A percentile compares a stretch with the other conserved stretches of the same genome.
phyloP scores from a whole-genome alignment of 2,797 vertebrate species.

The Sternarchorhynchus goeldii region DNA sequence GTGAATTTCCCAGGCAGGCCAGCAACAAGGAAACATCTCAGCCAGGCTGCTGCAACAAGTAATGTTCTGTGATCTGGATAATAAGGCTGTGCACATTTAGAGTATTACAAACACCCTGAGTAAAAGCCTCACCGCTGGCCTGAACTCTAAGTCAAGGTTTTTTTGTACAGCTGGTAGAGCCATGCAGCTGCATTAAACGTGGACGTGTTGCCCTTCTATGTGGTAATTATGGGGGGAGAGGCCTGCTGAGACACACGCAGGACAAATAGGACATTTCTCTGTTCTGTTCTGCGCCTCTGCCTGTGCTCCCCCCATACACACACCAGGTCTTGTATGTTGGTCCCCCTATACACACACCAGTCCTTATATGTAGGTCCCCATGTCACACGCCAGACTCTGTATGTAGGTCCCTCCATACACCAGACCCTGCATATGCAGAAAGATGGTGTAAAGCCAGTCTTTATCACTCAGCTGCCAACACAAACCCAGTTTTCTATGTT shows the following conservation, averaged over 20 bases:
- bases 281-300: slow-evolving; percentile 57
- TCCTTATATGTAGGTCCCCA: too few relatives aligned
- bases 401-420: too few relatives aligned
- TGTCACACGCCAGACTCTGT: too few relatives aligned
- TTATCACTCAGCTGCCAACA: slow-evolving; percentile 78
- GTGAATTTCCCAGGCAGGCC: neutral
- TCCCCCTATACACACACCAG: neutral
- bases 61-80: neutral
- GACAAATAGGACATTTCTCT: slow-evolving; percentile 77
- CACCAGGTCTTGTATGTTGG: neutral
- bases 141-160: slow-evolving; percentile 20
- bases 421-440: slow-evolving; percentile 71
- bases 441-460: slow-evolving; percentile 77
- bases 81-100: neutral
- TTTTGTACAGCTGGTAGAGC: neutral
- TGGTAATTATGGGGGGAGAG: slow-evolving; percentile 39
- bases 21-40: neutral
- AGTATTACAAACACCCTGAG: neutral
- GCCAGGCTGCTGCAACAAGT: neutral
- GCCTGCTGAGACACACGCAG: slow-evolving; percentile 63
- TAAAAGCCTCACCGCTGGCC: slow-evolving; percentile 20
- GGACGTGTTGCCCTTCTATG: slow-evolving; percentile 11
- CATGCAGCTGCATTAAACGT: slow-evolving; percentile 4
- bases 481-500: slow-evolving; percentile 79
- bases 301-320: slow-evolving; percentile 41